Base-by-base conservation (phyloP, 2,888 invertebrate species). In the Icerya purchasi region DNA sequence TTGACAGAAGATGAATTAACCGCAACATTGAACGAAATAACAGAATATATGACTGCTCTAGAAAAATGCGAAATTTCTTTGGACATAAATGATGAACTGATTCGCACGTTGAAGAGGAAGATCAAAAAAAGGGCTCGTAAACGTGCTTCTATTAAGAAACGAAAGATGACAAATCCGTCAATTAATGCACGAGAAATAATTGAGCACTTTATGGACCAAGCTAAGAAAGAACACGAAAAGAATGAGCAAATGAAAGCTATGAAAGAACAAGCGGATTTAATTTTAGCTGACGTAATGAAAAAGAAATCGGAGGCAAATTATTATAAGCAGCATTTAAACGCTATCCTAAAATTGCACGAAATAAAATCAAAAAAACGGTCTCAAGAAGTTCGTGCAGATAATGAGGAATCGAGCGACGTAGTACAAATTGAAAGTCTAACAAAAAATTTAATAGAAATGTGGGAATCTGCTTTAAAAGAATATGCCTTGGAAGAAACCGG, bases 401-500 rank as follows among this genome's bases (percentile, higher is more conserved):
- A 53, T 3, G 21, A 22, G 21, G 22, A 22, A 54, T 14, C 8
- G 8, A 19, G 2, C 2, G 21, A 23, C 23, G 23, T 5, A 2
- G 2, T 25, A 18, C 10, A 18, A 2, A 19, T 57, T 50, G 18
- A 18, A 50, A 22, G 20, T 57, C 8, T 54, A 50, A 19, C 22
- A 54, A 55, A 54, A 51, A 59, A 59, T 24, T 55, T 59, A 24
- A 55, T n/a, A 10, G 25, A 2, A 19, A 22, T 59, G 49, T 59
- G 59, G 59, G 55, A 59, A 59, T 18, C 21, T 2, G 49, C 51
- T 14, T 21, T 59, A n/a, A 49, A 50, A 10, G 59, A 59, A 20
- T 59, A 59, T 54, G 18, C 20, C 8, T 50, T 24, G 14, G 59
- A 59, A 54, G 59, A 59, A 51, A 59, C 54, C 21, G 55, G 59